These are phyloP conservation scores for Phocides pigmalion DNA, from an alignment of 1,140 invertebrate genomes.

Conservation along the genomic window DNA sequence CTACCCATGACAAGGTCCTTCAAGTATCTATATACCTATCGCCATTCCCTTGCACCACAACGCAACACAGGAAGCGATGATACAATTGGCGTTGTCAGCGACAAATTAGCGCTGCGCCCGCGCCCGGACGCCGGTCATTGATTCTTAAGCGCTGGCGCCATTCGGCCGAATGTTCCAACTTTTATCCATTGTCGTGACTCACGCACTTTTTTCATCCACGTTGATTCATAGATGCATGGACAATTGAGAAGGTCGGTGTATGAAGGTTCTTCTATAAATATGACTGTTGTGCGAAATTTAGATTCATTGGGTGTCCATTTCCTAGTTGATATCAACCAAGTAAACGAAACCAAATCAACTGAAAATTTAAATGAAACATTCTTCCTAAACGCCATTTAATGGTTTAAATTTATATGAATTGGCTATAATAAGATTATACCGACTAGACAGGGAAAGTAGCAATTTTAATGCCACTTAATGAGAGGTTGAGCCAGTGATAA, in stretches of 20 bases:
- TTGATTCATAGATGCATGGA: conserved; percentile 11
- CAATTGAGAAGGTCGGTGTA: conserved; percentile 12
- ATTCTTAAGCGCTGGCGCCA: conserved; percentile 62
- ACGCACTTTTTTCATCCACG: conserved; percentile 13
- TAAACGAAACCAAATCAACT: too few species aligned
- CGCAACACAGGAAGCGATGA: conserved; percentile 67
- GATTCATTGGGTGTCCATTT: not conserved
- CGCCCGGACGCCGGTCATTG: conserved; percentile 72
- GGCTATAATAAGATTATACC: too few species aligned
- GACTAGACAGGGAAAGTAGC: too few species aligned
- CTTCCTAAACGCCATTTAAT: too few species aligned
- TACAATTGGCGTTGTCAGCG: conserved; percentile 73
- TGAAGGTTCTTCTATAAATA: conserved; percentile 14
- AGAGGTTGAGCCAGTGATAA: too few species aligned
- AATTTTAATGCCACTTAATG: too few species aligned
- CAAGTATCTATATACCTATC: not conserved
- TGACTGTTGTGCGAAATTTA: not conserved
- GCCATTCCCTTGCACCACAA: conserved; percentile 38
- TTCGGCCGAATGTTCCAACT: conserved; percentile 38
- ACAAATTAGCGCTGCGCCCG: conserved; percentile 67
- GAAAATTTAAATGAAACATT: too few species aligned
- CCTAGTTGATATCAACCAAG: too few species aligned
- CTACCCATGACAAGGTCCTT: too few species aligned
- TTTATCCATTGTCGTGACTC: conserved; percentile 32
- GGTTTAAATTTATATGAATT: too few species aligned